phyloP scores from a whole-genome alignment of 2,113 vertebrate species.

The Planiliza haematocheilus region DNA sequence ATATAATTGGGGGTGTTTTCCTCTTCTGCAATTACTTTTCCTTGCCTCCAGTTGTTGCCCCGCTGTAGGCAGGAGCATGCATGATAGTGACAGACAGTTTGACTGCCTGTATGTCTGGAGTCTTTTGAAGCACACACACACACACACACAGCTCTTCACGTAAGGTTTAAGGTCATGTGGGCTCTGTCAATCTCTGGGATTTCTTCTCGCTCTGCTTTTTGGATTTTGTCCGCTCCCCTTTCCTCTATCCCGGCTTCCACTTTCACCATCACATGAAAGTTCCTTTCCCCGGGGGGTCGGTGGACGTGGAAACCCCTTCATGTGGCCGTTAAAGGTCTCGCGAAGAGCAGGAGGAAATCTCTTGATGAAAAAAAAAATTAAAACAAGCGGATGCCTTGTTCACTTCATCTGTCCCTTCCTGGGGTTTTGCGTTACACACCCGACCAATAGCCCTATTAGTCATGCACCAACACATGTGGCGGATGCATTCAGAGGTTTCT shows the following conservation, averaged over 20 bases:
- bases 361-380: slow-evolving; percentile 37
- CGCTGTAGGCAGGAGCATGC: background rate
- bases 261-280: slow-evolving; percentile 58
- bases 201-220: slow-evolving; percentile 46
- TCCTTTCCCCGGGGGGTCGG: slow-evolving; percentile 20
- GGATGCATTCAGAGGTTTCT: slow-evolving; percentile 67
- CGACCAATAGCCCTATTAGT: slow-evolving; percentile 78
- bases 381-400: slow-evolving; percentile 57
- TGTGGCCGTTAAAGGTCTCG: slow-evolving; percentile 61
- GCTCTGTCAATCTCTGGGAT: slow-evolving; percentile 16
- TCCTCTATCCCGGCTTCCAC: slow-evolving; percentile 38
- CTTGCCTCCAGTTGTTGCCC: slow-evolving; percentile 56
- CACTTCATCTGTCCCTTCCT: slow-evolving; percentile 66
- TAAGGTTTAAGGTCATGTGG: slow-evolving; percentile 6
- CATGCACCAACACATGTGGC: slow-evolving; percentile 80
- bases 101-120: slow-evolving; percentile 35
- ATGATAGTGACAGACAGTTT: slow-evolving; percentile 52
- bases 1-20: slow-evolving; percentile 63
- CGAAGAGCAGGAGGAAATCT: slow-evolving; percentile 70
- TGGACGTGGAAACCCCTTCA: slow-evolving; percentile 52
- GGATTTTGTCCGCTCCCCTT: slow-evolving; percentile 28
- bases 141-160: slow-evolving; percentile 17
- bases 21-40: slow-evolving; percentile 59
- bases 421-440: slow-evolving; percentile 73
- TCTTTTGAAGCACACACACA: slow-evolving; percentile 1